These are phyloP conservation scores for Nephrotoma flavescens DNA, from an alignment of 2,888 invertebrate genomes.

Conservation along the genomic window DNA sequence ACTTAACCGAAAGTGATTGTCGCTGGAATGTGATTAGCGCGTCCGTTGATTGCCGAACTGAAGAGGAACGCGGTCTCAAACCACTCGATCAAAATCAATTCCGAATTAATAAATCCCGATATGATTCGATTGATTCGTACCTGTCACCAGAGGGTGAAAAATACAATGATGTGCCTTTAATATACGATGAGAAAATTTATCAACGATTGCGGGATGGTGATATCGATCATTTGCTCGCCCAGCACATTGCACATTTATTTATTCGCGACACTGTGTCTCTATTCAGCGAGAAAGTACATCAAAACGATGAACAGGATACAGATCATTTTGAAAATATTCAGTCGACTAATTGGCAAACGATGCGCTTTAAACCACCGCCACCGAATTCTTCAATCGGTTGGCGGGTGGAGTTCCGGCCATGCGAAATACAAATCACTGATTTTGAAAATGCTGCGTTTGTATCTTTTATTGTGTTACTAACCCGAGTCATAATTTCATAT, in stretches of 20 bases:
- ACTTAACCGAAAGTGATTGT: conserved; percentile 89
- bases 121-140: conserved; percentile 96
- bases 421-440: conserved; percentile 95
- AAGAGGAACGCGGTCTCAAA: conserved; percentile 73
- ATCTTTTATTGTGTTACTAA: conserved; percentile 92
- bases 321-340: conserved; percentile 99
- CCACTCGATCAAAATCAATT: conserved; percentile 62
- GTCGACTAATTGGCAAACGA: conserved; percentile 98
- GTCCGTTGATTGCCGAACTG: conserved; percentile 89
- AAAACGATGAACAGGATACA: conserved; percentile 83
- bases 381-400: conserved; percentile 94
- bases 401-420: conserved; percentile 98
- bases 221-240: conserved; percentile 84
- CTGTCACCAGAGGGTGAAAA: conserved; percentile 75
- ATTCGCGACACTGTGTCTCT: conserved; percentile 92
- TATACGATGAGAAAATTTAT: conserved; percentile 73
- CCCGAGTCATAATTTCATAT: conserved; percentile 91
- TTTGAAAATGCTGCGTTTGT: conserved; percentile 99
- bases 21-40: conserved; percentile 95
- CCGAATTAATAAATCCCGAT: conserved; percentile 83
- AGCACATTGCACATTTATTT: conserved; percentile 95
- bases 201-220: conserved; percentile 69
- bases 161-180: conserved; percentile 88
- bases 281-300: conserved; percentile 88
- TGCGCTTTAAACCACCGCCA: conserved; percentile 97